Evolutionary conservation across 2,113 vertebrate species (phyloP), one percentile per base, ranked within the genome.

Genomic region (Clarias macrocephalus): DNA sequence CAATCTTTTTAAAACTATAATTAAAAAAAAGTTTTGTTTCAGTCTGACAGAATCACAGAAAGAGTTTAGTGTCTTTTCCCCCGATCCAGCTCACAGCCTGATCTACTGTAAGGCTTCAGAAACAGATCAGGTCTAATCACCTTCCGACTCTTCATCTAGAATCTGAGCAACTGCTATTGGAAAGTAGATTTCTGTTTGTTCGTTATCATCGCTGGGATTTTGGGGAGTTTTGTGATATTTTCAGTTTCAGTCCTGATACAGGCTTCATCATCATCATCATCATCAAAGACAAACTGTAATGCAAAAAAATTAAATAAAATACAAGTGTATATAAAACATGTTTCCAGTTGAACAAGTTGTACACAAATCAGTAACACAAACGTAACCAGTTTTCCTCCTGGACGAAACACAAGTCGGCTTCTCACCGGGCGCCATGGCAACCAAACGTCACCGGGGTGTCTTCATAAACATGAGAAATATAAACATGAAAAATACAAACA

Each of bases 241-340:
- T 54, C 16, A 57, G 8, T 70, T 48, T 70, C 25, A 82, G 83
- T 89, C 88, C 89, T 90, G 89, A 90, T 90, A 89, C 89, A 90
- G 88, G 85, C 83, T 80, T 87, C 65, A 56, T 68, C 28, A 80
- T 79, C 54, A 57, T n/a, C 33, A 72, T 60, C 33, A 70, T 48
- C 56, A 76, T 30, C 70, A 80, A 48, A 10, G 19, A 79, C 10
- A 86, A 75, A 56, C 65, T 48, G 3, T 10, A 82, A 15, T 2
- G 1, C 21, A 52, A 80, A 59, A 80, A 33, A 81, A 83, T 62
- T 66, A 48, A 62, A 21, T 5, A 25, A 48, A 48, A 63, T 42
- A 65, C 2, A 16, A 54, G 3, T 11, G 15, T 9, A 65, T 3
- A 56, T 66, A 77, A 28, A 79, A 81, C 8, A 57, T 42, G 57